These are phyloP conservation scores for Irena cyanogastra DNA, from an alignment of 2,113 vertebrate genomes.

Conservation along the genomic window DNA sequence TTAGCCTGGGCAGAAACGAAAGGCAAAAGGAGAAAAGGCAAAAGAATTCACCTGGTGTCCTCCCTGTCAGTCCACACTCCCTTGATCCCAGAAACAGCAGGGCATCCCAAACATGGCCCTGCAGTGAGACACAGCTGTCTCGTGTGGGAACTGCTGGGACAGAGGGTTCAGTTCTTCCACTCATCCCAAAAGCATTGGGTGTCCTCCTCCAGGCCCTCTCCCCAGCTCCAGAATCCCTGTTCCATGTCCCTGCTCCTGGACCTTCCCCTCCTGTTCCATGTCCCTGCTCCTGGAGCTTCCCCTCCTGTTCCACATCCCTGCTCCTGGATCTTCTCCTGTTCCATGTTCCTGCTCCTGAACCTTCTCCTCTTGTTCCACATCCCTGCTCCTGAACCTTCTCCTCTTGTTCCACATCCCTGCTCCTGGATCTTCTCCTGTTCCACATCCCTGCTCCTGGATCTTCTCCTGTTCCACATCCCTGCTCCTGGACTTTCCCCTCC, in stretches of 20 bases:
- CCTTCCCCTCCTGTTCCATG: too few relatives aligned
- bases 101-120: background rate
- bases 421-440: too few relatives aligned
- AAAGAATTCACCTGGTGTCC: background rate
- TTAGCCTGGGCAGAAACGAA: background rate
- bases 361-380: too few relatives aligned
- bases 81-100: slow-evolving; percentile 19
- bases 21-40: background rate
- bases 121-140: background rate
- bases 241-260: background rate
- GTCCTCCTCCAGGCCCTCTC: slow-evolving; percentile 39
- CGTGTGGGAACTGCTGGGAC: background rate
- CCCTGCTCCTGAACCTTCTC: too few relatives aligned
- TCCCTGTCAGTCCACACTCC: background rate
- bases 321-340: background rate
- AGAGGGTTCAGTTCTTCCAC: background rate
- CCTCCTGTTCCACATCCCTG: background rate
- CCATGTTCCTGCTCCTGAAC: too few relatives aligned
- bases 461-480: background rate
- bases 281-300: background rate
- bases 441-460: too few relatives aligned
- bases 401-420: too few relatives aligned
- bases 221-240: slow-evolving; percentile 7
- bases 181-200: slow-evolving; percentile 27
- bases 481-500: background rate